Evolutionary conservation across 2,888 invertebrate species (phyloP).

Genomic region (Chalcosyrphus nemorum): DNA sequence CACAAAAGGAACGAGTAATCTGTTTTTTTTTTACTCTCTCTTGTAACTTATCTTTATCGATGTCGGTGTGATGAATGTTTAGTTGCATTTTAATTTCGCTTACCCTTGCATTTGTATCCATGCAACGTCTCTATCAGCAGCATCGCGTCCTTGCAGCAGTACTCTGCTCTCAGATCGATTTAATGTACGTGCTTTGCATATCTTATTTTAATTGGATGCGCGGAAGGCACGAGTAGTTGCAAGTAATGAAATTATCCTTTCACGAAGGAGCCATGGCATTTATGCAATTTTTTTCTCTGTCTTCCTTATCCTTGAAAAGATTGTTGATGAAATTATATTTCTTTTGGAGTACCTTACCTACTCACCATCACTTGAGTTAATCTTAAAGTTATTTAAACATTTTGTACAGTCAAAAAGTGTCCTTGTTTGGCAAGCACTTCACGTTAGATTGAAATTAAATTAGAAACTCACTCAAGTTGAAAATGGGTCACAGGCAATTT

Average conservation of each 20-base stretch:
- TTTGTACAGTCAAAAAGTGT: background rate
- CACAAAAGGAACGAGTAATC: background rate
- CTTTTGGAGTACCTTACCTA: too few species aligned
- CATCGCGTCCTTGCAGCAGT: background rate
- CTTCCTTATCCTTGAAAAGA: too few species aligned
- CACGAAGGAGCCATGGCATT: background rate
- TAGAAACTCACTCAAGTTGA: background rate
- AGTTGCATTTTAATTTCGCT: slow-evolving; percentile 7
- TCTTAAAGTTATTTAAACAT: background rate
- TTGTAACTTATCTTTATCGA: background rate
- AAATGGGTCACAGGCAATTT: background rate
- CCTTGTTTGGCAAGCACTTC: background rate
- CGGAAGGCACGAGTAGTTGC: background rate
- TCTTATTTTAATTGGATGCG: background rate
- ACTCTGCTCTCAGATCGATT: background rate
- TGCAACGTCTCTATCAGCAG: background rate
- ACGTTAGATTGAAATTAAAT: background rate
- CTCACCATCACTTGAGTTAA: too few species aligned
- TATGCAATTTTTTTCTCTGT: too few species aligned
- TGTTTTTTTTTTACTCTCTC: background rate
- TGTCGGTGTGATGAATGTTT: slow-evolving; percentile 25
- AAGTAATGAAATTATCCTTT: background rate
- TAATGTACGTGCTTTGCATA: background rate
- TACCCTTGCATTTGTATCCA: background rate
- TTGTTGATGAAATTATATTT: too few species aligned